Base-by-base conservation (phyloP, 2,888 invertebrate genomes). In the Drosophila phalerata region DNA sequence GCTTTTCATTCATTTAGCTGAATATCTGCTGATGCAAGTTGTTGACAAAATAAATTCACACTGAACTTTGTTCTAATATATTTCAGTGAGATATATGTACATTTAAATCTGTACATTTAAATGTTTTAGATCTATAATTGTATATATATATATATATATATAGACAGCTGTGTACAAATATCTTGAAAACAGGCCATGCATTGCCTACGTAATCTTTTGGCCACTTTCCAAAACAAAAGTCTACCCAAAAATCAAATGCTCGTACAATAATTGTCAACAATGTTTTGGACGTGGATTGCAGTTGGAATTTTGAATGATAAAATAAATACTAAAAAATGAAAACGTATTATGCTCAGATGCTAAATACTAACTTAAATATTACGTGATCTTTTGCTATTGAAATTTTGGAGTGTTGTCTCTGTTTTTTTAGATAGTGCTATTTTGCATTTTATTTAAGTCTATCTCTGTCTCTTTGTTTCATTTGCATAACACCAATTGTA, bases 181-280 rank as follows among this genome's bases (percentile, higher is more conserved):
- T 30, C 28, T 56, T 17, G 15, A 48, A 65, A 79, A 66, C 70
- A 79, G 74, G 56, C 75, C 75, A 69, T 67, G 19, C 40, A 55
- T 38, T 48, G 51, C 22, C 61, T 65, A 79, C 74, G 74, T 71
- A 69, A 74, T 68, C 30, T 65, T 9, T 81, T 79, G 79, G 79
- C 73, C 40, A 48, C 52, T 32, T 49, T 73, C 81, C 79, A 79
- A 81, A 49, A 64, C 25, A 47, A 40, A 6, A 53, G 4, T 38
- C 3, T 6, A 2, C 19, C 30, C 19, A 15, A 38, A 37, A 53
- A 53, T n/a, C 25, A 25, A 62, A 67, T 47, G 22, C 45, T 55
- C 38, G 49, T 47, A 60, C 56, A 61, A 70, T 74, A 79, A 74
- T 74, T 69, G 65, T 78, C 52, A 74, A 53, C 75, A 69, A 25